A percentile compares a stretch with the other conserved stretches of the same genome.
Evolutionary conservation across 2,797 vertebrate genomes (phyloP).

Genomic region (Channallabes apus): DNA sequence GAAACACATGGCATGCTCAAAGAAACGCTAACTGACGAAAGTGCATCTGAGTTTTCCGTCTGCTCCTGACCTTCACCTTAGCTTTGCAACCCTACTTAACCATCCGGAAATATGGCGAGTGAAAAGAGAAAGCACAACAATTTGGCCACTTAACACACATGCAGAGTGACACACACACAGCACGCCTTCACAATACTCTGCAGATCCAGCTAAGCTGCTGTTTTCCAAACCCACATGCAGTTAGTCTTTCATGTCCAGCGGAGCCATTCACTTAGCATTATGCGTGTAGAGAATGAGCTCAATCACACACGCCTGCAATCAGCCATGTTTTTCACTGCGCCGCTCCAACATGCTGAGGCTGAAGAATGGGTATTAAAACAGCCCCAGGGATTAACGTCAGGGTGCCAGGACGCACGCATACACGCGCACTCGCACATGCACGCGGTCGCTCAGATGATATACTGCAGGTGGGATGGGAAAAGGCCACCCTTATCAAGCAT

Average conservation of each 20-base stretch:
- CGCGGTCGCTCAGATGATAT: background rate
- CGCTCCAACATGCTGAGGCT: constrained; percentile 32
- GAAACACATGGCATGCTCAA: background rate
- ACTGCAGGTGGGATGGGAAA: constrained; percentile 34
- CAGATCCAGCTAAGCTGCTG: constrained; percentile 63
- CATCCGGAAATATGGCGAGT: constrained; percentile 52
- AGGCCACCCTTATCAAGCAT: constrained; percentile 28
- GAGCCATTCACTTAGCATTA: constrained; percentile 70
- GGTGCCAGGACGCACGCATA: constrained; percentile 33
- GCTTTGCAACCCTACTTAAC: constrained; percentile 22
- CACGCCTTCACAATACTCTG: constrained; percentile 64
- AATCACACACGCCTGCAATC: constrained; percentile 48
- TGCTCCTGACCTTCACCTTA: constrained; percentile 34
- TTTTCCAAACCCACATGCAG: constrained; percentile 76
- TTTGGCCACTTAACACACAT: constrained; percentile 55
- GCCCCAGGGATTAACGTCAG: constrained; percentile 41
- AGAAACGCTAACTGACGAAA: background rate
- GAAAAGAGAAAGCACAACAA: constrained; percentile 52
- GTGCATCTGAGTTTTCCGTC: background rate
- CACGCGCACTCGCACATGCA: constrained; percentile 22
- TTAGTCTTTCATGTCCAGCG: constrained; percentile 72
- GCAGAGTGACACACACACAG: constrained; percentile 46
- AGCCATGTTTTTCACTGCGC: constrained; percentile 44
- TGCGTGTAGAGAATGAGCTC: constrained; percentile 48
- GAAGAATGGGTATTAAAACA: constrained; percentile 49